These are phyloP conservation scores for Drosophila tripunctata DNA, from an alignment of 2,888 invertebrate genomes.

Conservation along the genomic window DNA sequence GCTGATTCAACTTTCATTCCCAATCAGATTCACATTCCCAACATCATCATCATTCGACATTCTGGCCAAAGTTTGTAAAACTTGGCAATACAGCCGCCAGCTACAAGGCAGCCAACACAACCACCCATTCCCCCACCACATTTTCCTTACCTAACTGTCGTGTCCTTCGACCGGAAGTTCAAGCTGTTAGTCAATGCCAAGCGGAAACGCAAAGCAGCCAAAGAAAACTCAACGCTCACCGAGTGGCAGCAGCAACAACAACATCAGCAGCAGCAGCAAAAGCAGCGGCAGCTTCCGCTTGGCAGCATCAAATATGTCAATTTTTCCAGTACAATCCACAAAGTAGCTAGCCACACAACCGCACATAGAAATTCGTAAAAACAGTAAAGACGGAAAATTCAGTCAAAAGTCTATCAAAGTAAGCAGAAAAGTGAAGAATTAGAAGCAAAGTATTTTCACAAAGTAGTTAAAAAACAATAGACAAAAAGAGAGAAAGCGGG, in stretches of 20 bases:
- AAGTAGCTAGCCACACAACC: slow-evolving; percentile 14
- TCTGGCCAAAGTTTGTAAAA: slow-evolving; percentile 59
- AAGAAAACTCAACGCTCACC: slow-evolving; percentile 43
- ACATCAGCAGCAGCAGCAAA: too few relatives aligned
- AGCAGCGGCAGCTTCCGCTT: slow-evolving; percentile 48
- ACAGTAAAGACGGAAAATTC: neutral
- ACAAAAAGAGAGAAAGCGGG: neutral
- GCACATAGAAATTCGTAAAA: slow-evolving; percentile 10
- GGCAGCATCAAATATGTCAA: slow-evolving; percentile 72
- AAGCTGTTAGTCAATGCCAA: slow-evolving; percentile 73
- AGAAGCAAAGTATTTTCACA: neutral
- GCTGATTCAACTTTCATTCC: slow-evolving; percentile 38
- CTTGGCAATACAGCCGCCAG: slow-evolving; percentile 16
- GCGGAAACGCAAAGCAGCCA: slow-evolving; percentile 70
- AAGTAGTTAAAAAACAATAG: too few relatives aligned
- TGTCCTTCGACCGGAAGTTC: slow-evolving; percentile 36
- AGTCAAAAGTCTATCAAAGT: slow-evolving; percentile 40
- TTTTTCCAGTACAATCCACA: slow-evolving; percentile 58
- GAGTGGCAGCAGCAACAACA: slow-evolving; percentile 31
- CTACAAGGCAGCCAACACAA: neutral
- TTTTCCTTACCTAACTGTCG: too few relatives aligned
- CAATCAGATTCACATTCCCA: slow-evolving; percentile 15
- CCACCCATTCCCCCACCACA: neutral
- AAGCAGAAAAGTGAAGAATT: slow-evolving; percentile 19
- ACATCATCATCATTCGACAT: slow-evolving; percentile 27